phyloP scores from a whole-genome alignment of 2,113 vertebrate genomes.

The Pogonocichla stellata region DNA sequence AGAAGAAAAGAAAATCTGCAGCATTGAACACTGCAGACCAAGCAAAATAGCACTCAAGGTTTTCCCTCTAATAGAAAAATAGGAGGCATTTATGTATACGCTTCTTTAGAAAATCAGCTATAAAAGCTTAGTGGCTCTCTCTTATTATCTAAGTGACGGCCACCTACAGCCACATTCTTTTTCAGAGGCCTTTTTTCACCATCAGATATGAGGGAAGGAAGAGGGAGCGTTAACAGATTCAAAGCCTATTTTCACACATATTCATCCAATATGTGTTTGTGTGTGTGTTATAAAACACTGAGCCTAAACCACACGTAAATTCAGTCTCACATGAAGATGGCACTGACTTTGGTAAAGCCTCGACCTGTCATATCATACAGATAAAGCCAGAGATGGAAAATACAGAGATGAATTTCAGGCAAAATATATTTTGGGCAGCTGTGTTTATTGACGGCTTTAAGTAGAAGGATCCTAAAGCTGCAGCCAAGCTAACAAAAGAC shows the following conservation, averaged over 20 bases:
- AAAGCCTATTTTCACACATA: not conserved
- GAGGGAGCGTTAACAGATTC: not conserved
- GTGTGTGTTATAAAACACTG: not conserved
- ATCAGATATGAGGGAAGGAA: not conserved
- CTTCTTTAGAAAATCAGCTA: not conserved
- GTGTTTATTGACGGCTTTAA: not conserved
- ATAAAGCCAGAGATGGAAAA: not conserved
- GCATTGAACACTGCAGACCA: rapidly evolving
- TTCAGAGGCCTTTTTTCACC: not conserved
- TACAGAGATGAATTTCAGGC: not conserved
- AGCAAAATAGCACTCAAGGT: not conserved
- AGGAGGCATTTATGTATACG: rapidly evolving
- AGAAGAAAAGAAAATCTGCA: not conserved
- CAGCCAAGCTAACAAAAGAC: not conserved
- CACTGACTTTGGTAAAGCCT: not conserved
- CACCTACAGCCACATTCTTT: not conserved
- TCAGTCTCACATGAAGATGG: not conserved
- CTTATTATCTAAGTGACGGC: not conserved
- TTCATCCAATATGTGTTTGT: not conserved
- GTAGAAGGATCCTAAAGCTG: not conserved
- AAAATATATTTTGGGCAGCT: not conserved
- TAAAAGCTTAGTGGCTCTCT: not conserved
- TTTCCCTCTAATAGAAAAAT: not conserved
- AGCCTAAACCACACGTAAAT: not conserved
- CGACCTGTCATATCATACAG: not conserved